Base-by-base conservation (phyloP, 1,140 invertebrate genomes). In the Leguminivora glycinivorella region DNA sequence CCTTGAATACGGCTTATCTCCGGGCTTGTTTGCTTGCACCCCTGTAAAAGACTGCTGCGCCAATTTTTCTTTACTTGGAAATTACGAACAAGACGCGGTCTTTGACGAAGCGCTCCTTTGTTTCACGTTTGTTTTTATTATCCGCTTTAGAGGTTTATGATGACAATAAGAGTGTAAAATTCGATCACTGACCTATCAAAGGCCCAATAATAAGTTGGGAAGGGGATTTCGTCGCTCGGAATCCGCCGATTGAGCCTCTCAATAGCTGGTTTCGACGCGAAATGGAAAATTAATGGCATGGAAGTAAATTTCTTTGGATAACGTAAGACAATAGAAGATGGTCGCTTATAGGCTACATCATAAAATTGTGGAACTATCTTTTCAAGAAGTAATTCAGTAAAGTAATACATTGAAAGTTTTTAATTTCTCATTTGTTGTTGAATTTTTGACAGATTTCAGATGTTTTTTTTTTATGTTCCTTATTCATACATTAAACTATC, bases 1-100 rank as follows among this genome's bases (percentile, higher is more conserved):
- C 80, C 78, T 71, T 91, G 85, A 89, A 91, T 89, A 81, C 84
- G 82, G 74, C 85, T 87, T 88, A 88, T 88, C 84, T 87, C 76
- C 71, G 72, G 73, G 71, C 79, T 74, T 88, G 87, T 89, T 90
- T 89, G 82, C 83, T 80, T 74, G 71, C 80, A 56, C 70, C 72
- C 73, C 67, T 24, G 75, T 75, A 80, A 85, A 89, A 84, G 83
- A 83, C 72, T 79, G 69, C 71, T 71, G 77, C 71, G 80, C 75
- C 78, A 86, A 86, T 85, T 85, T 89, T 89, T 88, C 76, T 77
- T 85, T 86, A 83, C 80, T 80, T 83, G 71, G 75, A 82, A 84
- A 85, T 88, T 85, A 84, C 82, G 80, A 78, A 78, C 79, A 82
- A 79, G 66, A 58, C 70, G 66, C 60, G 43, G 70, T 75, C 75